A percentile compares a stretch with the other conserved stretches of the same genome.
Conservation (phyloP, 2,888 invertebrate genomes). For the Lasioglossum zephyrum region DNA sequence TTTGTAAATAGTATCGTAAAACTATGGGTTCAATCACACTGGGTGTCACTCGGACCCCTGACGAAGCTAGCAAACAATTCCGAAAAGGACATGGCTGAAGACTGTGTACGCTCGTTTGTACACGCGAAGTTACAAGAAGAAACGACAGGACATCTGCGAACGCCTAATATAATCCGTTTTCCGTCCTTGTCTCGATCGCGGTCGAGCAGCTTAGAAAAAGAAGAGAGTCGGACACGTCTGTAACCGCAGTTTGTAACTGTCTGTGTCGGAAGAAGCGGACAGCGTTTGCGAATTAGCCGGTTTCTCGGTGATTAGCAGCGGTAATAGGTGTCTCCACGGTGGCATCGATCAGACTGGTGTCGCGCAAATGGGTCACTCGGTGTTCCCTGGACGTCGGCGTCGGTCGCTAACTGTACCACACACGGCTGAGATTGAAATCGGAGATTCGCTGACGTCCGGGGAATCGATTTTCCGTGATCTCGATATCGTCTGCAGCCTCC, state of each 20-base stretch:
- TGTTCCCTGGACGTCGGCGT: neutral
- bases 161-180: neutral
- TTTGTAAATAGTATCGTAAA: too few relatives aligned
- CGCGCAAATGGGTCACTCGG: conserved; percentile 65
- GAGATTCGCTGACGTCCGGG: neutral
- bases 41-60: neutral
- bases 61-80: neutral
- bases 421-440: conserved; percentile 27
- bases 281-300: conserved; percentile 38
- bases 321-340: conserved; percentile 55
- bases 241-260: conserved; percentile 37
- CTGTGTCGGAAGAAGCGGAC: conserved; percentile 26
- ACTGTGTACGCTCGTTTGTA: neutral
- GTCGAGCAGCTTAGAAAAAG: neutral
- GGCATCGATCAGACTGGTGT: conserved; percentile 50
- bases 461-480: conserved; percentile 33
- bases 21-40: neutral
- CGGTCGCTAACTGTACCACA: conserved; percentile 52
- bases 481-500: neutral
- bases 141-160: neutral
- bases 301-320: conserved; percentile 16
- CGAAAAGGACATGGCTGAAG: neutral
- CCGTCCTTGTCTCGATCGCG: neutral
- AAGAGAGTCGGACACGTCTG: conserved; percentile 1
- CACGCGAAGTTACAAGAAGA: neutral